Evolutionary conservation across 2,797 vertebrate species (phyloP).

Genomic region (Danio albolineatus): DNA sequence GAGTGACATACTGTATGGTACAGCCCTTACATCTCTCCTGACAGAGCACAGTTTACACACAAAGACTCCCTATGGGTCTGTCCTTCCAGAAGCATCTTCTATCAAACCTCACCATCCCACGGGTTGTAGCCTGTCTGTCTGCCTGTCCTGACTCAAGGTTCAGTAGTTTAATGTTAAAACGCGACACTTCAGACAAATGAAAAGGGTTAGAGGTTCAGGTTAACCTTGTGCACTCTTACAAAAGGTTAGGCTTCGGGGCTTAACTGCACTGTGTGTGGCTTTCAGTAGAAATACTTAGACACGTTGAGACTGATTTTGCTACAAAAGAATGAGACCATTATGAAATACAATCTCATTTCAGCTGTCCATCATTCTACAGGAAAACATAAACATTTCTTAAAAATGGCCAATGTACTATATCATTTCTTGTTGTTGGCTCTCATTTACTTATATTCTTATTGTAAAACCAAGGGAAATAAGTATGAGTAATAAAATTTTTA

Average conservation of each 20-base stretch:
- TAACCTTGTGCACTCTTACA: not conserved
- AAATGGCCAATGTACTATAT: not conserved
- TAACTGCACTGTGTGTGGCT: not conserved
- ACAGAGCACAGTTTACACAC: slow-evolving; percentile 32
- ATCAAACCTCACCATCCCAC: slow-evolving; percentile 16
- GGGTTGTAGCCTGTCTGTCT: slow-evolving; percentile 37
- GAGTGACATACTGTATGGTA: slow-evolving; percentile 38
- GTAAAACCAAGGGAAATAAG: too few relatives aligned
- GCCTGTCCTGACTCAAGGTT: slow-evolving; percentile 31
- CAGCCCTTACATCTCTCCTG: slow-evolving; percentile 39
- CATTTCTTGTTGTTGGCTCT: not conserved
- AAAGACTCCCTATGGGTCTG: slow-evolving; percentile 52
- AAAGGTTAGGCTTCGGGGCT: slow-evolving; percentile 1
- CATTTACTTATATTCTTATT: not conserved
- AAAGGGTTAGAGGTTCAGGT: slow-evolving; percentile 7
- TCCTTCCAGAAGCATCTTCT: slow-evolving; percentile 54
- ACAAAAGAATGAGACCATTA: not conserved
- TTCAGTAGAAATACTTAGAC: not conserved
- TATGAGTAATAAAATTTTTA: not conserved
- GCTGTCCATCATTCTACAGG: not conserved
- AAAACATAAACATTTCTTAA: slow-evolving; percentile 1
- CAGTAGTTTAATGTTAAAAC: slow-evolving; percentile 14
- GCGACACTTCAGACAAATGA: slow-evolving; percentile 24
- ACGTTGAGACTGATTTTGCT: slow-evolving; percentile 12
- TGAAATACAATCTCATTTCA: slow-evolving; percentile 15